Evolutionary conservation across 2,888 invertebrate genomes (phyloP).

Genomic region (Tinea semifulvella): DNA sequence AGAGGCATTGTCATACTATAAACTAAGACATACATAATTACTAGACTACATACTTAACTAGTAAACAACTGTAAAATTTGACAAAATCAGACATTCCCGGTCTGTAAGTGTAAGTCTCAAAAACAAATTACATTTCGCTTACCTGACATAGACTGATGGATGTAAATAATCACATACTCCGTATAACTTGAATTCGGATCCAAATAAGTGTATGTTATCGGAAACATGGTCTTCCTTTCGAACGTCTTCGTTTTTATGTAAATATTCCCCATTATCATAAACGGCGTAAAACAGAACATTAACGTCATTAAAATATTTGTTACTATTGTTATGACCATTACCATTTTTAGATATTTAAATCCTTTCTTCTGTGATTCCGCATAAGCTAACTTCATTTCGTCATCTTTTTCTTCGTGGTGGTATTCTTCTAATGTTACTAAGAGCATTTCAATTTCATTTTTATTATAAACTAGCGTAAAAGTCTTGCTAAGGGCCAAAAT

Average conservation of each 20-base stretch:
- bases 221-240: neutral
- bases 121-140: too few relatives aligned
- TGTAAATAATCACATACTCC: neutral
- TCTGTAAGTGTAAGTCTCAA: too few relatives aligned
- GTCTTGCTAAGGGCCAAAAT: neutral
- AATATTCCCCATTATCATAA: neutral
- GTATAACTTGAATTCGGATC: neutral
- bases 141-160: conserved; percentile 3
- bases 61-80: too few relatives aligned
- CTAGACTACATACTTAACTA: too few relatives aligned
- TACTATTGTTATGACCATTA: conserved; percentile 1
- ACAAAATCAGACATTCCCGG: too few relatives aligned
- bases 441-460: neutral
- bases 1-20: too few relatives aligned
- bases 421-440: conserved; percentile 1
- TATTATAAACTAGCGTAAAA: neutral
- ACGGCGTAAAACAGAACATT: neutral
- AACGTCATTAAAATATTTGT: neutral
- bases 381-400: neutral
- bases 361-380: neutral
- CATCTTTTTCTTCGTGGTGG: neutral
- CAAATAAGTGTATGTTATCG: neutral
- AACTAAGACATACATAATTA: too few relatives aligned
- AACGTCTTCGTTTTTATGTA: neutral
- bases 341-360: conserved; percentile 2